These are phyloP conservation scores for Amphimallon solstitiale DNA, from an alignment of 2,888 invertebrate species.

Conservation along the genomic window DNA sequence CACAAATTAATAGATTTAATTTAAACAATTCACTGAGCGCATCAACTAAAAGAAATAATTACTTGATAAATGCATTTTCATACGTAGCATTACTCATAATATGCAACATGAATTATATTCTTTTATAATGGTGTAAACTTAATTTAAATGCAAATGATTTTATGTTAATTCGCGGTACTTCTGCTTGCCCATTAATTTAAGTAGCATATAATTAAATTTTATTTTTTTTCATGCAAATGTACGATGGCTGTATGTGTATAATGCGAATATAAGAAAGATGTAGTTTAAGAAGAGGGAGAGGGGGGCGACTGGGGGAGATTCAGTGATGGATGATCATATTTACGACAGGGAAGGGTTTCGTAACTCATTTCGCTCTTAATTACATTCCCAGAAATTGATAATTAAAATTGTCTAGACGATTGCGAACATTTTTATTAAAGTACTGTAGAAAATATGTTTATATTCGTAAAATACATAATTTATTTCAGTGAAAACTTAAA, in stretches of 20 bases:
- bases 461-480: no score
- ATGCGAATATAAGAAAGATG: not conserved
- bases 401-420: slow-evolving; percentile 55
- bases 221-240: slow-evolving; percentile 60
- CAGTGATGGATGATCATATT: slow-evolving; percentile 55
- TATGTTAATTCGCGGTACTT: slow-evolving; percentile 62
- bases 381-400: slow-evolving; percentile 59
- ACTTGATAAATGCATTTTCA: slow-evolving; percentile 59
- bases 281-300: not conserved
- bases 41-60: slow-evolving; percentile 52
- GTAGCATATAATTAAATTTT: slow-evolving; percentile 78
- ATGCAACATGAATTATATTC: slow-evolving; percentile 62
- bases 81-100: slow-evolving; percentile 60
- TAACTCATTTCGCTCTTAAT: slow-evolving; percentile 50
- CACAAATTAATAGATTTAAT: slow-evolving; percentile 41
- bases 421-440: not conserved
- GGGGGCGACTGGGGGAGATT: not conserved
- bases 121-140: slow-evolving; percentile 64
- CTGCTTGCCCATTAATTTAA: slow-evolving; percentile 73
- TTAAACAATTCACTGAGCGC: slow-evolving; percentile 46
- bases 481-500: no score
- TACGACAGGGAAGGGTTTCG: slow-evolving; percentile 44
- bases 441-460: no score
- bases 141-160: slow-evolving; percentile 66
- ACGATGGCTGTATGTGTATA: slow-evolving; percentile 50